Conservation (phyloP, 30 jellyfish, hydroid and myxozoan species). For the Turritopsis rubra region DNA sequence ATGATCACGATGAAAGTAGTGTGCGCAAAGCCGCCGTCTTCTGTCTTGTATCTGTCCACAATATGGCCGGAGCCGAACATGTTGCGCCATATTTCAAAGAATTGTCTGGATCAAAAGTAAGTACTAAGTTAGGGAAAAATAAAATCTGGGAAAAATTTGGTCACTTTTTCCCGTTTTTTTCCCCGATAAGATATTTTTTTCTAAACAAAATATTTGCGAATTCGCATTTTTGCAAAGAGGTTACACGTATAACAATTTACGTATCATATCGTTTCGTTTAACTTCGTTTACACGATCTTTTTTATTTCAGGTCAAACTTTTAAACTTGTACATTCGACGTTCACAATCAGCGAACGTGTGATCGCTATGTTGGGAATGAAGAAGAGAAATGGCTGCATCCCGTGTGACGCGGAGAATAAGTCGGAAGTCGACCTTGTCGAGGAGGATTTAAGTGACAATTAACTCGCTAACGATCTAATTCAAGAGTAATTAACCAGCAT, state of each 20-base stretch:
- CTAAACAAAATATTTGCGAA: no score
- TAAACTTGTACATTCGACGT: conserved; percentile 77
- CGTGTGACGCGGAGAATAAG: no score
- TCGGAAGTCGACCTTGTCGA: no score
- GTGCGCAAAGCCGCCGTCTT: conserved; percentile 97
- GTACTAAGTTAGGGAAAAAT: no score
- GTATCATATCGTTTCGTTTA: not conserved
- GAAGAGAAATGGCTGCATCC: no score
- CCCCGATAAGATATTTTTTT: no score
- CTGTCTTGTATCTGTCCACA: conserved; percentile 85
- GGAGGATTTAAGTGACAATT: not conserved
- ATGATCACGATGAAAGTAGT: conserved; percentile 82
- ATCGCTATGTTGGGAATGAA: not conserved
- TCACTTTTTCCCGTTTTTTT: no score
- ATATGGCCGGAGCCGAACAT: conserved; percentile 75
- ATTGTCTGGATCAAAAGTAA: conserved; percentile 85
- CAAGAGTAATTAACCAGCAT: not conserved
- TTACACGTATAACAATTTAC: not conserved
- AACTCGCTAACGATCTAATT: not conserved
- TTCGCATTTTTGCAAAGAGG: no score
- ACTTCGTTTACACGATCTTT: conserved; percentile 9
- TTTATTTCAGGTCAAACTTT: conserved; percentile 59
- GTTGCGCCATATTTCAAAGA: conserved; percentile 63
- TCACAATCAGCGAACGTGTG: conserved; percentile 56
- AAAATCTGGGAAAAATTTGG: no score